Evolutionary conservation across 1,140 invertebrate species (phyloP).

Genomic region (Cylas formicarius): DNA sequence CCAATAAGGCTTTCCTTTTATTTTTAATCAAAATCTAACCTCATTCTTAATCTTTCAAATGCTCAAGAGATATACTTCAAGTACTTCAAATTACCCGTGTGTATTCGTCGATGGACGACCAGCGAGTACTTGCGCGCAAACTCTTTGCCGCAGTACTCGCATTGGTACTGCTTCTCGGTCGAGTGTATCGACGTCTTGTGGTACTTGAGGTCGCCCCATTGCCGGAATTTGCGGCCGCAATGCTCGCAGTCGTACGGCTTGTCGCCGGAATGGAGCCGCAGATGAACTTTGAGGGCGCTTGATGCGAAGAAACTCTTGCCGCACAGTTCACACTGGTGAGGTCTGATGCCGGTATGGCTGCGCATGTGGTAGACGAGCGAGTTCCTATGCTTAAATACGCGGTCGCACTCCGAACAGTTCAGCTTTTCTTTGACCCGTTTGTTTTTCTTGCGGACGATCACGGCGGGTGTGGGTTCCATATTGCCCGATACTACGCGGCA

Average conservation of each 20-base stretch:
- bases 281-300: slow-evolving; percentile 59
- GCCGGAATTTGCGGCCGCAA: slow-evolving; percentile 70
- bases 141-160: slow-evolving; percentile 85
- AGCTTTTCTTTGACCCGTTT: slow-evolving; percentile 35
- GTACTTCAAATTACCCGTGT: slow-evolving; percentile 52
- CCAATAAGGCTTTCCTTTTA: too few species aligned
- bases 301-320: slow-evolving; percentile 74
- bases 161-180: slow-evolving; percentile 71
- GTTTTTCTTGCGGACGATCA: slow-evolving; percentile 26
- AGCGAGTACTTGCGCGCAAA: slow-evolving; percentile 89
- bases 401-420: slow-evolving; percentile 58
- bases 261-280: slow-evolving; percentile 52
- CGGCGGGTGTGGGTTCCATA: slow-evolving; percentile 19
- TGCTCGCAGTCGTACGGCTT: slow-evolving; percentile 74
- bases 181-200: slow-evolving; percentile 83
- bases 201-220: slow-evolving; percentile 85
- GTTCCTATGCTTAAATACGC: slow-evolving; percentile 73
- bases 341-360: slow-evolving; percentile 66
- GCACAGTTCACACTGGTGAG: slow-evolving; percentile 74
- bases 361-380: slow-evolving; percentile 77
- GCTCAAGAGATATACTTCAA: neutral
- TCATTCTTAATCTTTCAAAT: too few species aligned
- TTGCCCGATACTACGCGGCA: slow-evolving; percentile 36
- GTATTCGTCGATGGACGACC: slow-evolving; percentile 83
- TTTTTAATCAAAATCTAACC: too few species aligned